Evolutionary conservation across 2,888 invertebrate species (phyloP).

Genomic region (Eilema caniola): DNA sequence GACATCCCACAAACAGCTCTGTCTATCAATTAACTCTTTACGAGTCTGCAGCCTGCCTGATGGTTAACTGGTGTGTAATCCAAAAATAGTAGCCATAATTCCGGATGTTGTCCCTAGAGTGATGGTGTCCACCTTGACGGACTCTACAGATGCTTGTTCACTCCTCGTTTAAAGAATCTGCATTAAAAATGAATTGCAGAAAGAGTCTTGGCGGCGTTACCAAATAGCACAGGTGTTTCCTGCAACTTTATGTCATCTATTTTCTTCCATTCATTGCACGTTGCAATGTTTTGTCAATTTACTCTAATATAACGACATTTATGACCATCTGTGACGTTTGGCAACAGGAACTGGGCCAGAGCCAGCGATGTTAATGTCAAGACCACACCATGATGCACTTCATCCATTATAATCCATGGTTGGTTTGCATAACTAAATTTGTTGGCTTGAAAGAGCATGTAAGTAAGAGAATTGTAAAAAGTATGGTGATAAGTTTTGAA

Average conservation of each 20-base stretch:
- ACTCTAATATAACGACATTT: slow-evolving; percentile 30
- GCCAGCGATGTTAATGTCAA: slow-evolving; percentile 58
- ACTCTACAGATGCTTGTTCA: too few relatives aligned
- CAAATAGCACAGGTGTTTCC: background rate
- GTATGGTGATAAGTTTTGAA: too few relatives aligned
- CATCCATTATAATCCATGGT: slow-evolving; percentile 21
- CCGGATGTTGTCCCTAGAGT: too few relatives aligned
- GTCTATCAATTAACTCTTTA: background rate
- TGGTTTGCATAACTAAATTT: background rate
- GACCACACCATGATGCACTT: slow-evolving; percentile 41
- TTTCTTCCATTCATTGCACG: slow-evolving; percentile 25
- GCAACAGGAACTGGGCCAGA: slow-evolving; percentile 40
- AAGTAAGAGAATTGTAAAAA: too few relatives aligned
- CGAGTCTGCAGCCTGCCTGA: too few relatives aligned
- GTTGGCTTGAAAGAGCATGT: too few relatives aligned
- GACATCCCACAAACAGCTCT: background rate
- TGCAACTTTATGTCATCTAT: background rate
- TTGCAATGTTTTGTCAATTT: slow-evolving; percentile 51
- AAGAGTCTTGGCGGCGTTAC: background rate
- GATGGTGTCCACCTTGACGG: too few relatives aligned
- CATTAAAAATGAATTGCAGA: too few relatives aligned
- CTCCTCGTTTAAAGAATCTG: too few relatives aligned
- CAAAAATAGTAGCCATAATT: too few relatives aligned
- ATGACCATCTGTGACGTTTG: slow-evolving; percentile 50
- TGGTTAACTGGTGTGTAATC: too few relatives aligned